Evolutionary conservation across 1,140 invertebrate species (phyloP), one percentile per base, ranked within the genome.

Genomic region (Acarapis woodi): DNA sequence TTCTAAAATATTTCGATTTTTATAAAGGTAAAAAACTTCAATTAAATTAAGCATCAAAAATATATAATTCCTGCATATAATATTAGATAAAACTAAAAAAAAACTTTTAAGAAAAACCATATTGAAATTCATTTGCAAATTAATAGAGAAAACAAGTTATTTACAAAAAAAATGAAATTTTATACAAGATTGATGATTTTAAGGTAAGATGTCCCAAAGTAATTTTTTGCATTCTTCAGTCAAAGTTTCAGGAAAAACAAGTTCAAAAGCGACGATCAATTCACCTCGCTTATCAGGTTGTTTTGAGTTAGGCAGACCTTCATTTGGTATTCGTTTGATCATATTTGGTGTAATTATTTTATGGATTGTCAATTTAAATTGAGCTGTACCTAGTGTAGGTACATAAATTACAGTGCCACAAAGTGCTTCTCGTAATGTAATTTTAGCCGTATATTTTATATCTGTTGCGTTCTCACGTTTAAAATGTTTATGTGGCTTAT

Each of bases 401-500:
- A 97, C 70, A 58, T 78, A 68, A 38, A 97, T 59, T 16, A 73
- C 64, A 31, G 71, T 70, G 42, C 85, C 85, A 60, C 82, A 87
- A 1, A 88, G 57, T 20, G 87, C 80, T 18, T 88, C 73, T 62
- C 79, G 79, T 21, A 99, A 61, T 38, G 71, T 68, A 33, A 99
- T 62, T 54, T 77, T 83, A 34, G 76, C 79, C 23, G 73, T 78
- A 53, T 87, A 94, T 54, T 70, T 65, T 46, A 90, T 69, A 60
- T 99, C 85, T 55, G 71, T 74, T 43, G 83, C 87, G n/a, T n/a
- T n/a, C 59, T 99, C 90, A 40, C 93, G 62, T 55, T 79, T 87
- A 56, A 96, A 97, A 24, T 68, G 53, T 35, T 74, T 63, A 63
- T 99, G 87, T n/a, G 83, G 75, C 53, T 96, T 96, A 56, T 99